phyloP scores from a whole-genome alignment of 2,888 invertebrate species.

The Athetis lepigone region DNA sequence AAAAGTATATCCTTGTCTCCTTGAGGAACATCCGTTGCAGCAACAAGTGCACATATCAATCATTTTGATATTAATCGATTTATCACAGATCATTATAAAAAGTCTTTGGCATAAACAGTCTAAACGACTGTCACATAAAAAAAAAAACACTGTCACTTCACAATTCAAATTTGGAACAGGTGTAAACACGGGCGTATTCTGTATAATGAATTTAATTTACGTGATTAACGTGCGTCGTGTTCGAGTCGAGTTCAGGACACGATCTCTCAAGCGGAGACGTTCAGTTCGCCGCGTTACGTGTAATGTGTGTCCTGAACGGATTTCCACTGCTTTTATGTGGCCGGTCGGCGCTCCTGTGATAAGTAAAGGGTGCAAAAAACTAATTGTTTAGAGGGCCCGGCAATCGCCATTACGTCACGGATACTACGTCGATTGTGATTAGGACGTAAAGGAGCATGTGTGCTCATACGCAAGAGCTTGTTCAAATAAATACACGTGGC shows the following conservation, averaged over 20 bases:
- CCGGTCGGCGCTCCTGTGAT: slow-evolving; percentile 85
- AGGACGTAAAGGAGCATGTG: slow-evolving; percentile 81
- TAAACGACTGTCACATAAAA: slow-evolving; percentile 61
- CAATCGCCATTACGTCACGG: slow-evolving; percentile 83
- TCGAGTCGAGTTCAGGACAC: slow-evolving; percentile 74
- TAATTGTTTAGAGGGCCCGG: slow-evolving; percentile 86
- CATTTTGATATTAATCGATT: slow-evolving; percentile 73
- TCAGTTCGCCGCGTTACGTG: slow-evolving; percentile 86
- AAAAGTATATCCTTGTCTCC: slow-evolving; percentile 68
- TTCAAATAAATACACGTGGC: slow-evolving; percentile 88
- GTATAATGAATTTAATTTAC: slow-evolving; percentile 55
- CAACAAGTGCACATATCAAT: slow-evolving; percentile 74
- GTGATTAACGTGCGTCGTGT: slow-evolving; percentile 52
- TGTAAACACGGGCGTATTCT: slow-evolving; percentile 60
- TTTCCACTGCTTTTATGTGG: slow-evolving; percentile 88
- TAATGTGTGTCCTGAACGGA: slow-evolving; percentile 88
- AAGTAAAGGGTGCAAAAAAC: slow-evolving; percentile 90
- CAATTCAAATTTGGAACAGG: slow-evolving; percentile 67
- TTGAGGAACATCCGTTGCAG: slow-evolving; percentile 78
- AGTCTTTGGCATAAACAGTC: slow-evolving; percentile 74
- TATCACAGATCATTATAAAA: slow-evolving; percentile 81
- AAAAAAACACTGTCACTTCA: slow-evolving; percentile 74
- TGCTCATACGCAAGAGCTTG: slow-evolving; percentile 85
- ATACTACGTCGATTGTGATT: slow-evolving; percentile 81
- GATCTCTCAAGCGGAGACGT: slow-evolving; percentile 79